phyloP scores from a whole-genome alignment of 2,888 invertebrate genomes.

The Caenorhabditis sp. region DNA sequence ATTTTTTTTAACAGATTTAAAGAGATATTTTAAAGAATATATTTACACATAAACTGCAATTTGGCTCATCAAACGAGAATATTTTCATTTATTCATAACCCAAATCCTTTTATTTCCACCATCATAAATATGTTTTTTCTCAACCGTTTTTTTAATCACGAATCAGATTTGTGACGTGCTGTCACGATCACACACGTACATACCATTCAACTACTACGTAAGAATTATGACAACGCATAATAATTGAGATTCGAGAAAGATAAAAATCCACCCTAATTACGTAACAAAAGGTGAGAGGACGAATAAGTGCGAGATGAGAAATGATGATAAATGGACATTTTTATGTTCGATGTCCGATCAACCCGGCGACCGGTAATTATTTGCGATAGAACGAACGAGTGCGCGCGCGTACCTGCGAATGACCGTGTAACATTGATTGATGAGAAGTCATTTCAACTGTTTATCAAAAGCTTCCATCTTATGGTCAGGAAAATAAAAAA shows the following conservation, averaged over 20 bases:
- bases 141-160: neutral
- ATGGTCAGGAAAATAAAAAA: neutral
- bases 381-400: neutral
- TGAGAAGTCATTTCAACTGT: slow-evolving; percentile 22
- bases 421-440: slow-evolving; percentile 45
- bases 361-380: slow-evolving; percentile 35
- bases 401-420: neutral
- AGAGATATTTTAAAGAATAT: too few relatives aligned
- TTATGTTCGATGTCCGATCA: slow-evolving; percentile 15
- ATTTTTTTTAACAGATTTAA: too few relatives aligned
- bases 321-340: slow-evolving; percentile 27
- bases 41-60: too few relatives aligned
- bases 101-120: neutral
- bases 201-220: neutral
- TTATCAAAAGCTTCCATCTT: neutral
- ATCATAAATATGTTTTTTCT: neutral
- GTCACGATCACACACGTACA: neutral
- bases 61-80: too few relatives aligned
- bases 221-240: neutral
- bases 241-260: neutral
- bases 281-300: slow-evolving; percentile 41
- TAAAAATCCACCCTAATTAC: slow-evolving; percentile 40
- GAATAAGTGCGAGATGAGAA: slow-evolving; percentile 36
- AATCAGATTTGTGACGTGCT: neutral
- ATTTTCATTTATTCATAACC: too few relatives aligned